Evolutionary conservation across 1,140 invertebrate genomes (phyloP).

Genomic region (Sesamia nonagrioides): DNA sequence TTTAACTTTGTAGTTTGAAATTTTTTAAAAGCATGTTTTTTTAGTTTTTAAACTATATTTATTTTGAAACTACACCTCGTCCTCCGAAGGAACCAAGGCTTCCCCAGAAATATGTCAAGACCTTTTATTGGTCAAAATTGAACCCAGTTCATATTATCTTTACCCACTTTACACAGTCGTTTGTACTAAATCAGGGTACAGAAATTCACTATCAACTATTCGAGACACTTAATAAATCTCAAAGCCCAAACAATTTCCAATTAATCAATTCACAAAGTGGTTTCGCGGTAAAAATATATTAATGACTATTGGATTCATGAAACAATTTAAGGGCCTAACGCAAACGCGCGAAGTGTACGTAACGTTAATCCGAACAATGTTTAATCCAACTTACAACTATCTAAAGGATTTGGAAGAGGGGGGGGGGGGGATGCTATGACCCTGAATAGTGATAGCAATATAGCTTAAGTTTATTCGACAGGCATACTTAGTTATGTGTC

Average conservation of each 20-base stretch:
- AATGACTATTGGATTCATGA: conserved; percentile 20
- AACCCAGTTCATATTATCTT: conserved; percentile 1
- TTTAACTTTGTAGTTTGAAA: too few relatives aligned
- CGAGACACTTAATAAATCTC: conserved; percentile 41
- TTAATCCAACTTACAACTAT: too few relatives aligned
- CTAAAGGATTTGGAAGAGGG: too few relatives aligned
- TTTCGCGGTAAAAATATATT: conserved; percentile 37
- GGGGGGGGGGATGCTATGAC: too few relatives aligned
- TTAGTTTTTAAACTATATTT: too few relatives aligned
- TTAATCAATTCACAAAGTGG: conserved; percentile 38
- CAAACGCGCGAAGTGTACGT: too few relatives aligned
- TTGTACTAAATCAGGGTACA: conserved; percentile 6
- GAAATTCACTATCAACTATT: conserved; percentile 33
- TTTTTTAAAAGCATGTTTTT: too few relatives aligned
- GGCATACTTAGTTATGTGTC: too few relatives aligned
- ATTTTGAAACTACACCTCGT: too few relatives aligned
- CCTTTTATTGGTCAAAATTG: not conserved
- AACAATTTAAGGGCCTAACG: conserved; percentile 11
- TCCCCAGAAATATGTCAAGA: not conserved
- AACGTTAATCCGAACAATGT: too few relatives aligned
- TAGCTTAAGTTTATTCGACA: too few relatives aligned
- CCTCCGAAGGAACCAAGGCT: not conserved
- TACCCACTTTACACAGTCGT: not conserved
- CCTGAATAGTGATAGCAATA: too few relatives aligned
- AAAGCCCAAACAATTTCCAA: conserved; percentile 28